A percentile compares a stretch with the other conserved stretches of the same genome.
Conservation (phyloP, 2,113 vertebrate species). For the Aythya baeri region DNA sequence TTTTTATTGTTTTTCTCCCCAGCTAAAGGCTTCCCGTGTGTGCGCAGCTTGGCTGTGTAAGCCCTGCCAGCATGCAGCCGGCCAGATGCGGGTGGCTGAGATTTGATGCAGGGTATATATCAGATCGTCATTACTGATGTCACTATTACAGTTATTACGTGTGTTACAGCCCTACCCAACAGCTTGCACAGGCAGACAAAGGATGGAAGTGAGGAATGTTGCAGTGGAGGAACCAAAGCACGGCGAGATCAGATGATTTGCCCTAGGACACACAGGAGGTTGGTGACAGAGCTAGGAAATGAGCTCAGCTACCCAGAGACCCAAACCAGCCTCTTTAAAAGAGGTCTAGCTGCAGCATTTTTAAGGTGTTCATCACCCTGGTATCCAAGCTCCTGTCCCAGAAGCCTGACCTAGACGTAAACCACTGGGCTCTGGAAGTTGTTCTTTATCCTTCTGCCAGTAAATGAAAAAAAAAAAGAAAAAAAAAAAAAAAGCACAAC, state of each 20-base stretch:
- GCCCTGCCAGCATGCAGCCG: neutral
- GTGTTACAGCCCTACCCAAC: neutral
- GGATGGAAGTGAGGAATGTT: neutral
- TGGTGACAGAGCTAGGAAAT: neutral
- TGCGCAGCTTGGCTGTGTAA: slow-evolving; percentile 1
- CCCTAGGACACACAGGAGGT: neutral
- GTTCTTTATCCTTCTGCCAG: neutral
- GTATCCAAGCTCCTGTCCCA: neutral
- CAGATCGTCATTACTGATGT: neutral
- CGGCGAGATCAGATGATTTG: neutral
- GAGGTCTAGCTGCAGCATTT: neutral
- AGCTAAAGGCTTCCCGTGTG: slow-evolving; percentile 7
- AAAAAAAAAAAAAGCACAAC: neutral
- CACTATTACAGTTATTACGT: neutral
- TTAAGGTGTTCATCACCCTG: neutral
- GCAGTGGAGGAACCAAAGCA: neutral
- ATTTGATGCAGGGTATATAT: neutral
- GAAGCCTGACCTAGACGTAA: neutral
- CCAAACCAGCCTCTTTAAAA: neutral
- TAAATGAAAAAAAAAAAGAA: neutral
- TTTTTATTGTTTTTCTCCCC: neutral
- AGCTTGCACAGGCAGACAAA: neutral
- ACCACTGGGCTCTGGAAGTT: neutral
- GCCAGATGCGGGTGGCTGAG: neutral
- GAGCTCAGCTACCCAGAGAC: neutral